A percentile compares a stretch with the other conserved stretches of the same genome.
phyloP scores from a whole-genome alignment of 1,140 invertebrate species.

The Oscheius sp. region DNA sequence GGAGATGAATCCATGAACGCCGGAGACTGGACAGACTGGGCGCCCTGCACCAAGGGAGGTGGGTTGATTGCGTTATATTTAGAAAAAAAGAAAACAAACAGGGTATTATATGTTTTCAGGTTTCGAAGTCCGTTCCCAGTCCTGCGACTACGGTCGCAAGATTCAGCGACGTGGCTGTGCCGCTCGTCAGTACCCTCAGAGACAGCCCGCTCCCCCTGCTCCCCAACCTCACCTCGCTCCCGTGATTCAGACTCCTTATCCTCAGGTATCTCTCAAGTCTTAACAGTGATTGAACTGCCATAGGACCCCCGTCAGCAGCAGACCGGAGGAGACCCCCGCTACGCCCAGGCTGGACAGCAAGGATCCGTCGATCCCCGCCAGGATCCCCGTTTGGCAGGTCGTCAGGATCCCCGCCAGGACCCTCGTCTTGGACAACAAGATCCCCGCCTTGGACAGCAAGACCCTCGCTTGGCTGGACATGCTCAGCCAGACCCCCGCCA shows the following conservation, averaged over 20 bases:
- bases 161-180: conserved; percentile 46
- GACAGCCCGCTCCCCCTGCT: conserved; percentile 22
- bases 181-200: conserved; percentile 33
- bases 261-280: too few relatives aligned
- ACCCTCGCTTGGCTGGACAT: conserved; percentile 21
- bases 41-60: conserved; percentile 14
- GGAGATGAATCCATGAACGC: conserved; percentile 29
- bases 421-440: conserved; percentile 18
- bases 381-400: conserved; percentile 7
- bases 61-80: not conserved
- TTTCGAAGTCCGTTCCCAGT: conserved; percentile 37
- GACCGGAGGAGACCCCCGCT: conserved; percentile 3
- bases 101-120: not conserved
- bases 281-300: too few relatives aligned
- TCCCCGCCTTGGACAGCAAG: conserved; percentile 17
- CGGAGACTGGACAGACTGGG: conserved; percentile 44
- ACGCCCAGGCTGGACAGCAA: not conserved
- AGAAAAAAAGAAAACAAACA: not conserved
- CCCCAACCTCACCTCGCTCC: conserved; percentile 12
- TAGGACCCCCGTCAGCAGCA: not conserved
- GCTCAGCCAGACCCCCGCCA: conserved; percentile 8
- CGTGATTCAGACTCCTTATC: not conserved
- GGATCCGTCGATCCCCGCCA: conserved; percentile 1
- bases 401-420: conserved; percentile 11
- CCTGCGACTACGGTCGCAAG: conserved; percentile 45